Conservation (phyloP, 1,140 invertebrate genomes). For the Drosophila punjabiensis region DNA sequence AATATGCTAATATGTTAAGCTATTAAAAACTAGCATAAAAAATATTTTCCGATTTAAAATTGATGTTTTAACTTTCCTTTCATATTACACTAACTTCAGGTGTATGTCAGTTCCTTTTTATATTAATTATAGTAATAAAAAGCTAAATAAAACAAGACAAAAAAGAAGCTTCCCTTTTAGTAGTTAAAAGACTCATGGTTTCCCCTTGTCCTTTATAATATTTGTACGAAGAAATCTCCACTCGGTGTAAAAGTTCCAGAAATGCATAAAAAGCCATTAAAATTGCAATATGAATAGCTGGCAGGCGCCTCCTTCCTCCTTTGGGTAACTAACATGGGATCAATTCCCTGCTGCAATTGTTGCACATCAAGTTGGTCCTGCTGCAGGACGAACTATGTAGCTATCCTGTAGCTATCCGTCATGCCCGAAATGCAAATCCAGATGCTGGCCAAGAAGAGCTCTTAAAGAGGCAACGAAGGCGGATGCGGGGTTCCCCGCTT, state of each 20-base stretch:
- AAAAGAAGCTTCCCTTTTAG: not conserved
- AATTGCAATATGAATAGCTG: conserved; percentile 31
- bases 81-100: too few species aligned
- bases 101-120: too few species aligned
- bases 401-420: conserved; percentile 37
- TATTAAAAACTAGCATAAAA: too few species aligned
- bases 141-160: not conserved
- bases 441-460: conserved; percentile 23
- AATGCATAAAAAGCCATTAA: conserved; percentile 13
- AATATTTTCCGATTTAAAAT: not conserved
- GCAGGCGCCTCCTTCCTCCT: not conserved
- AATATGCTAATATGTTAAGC: too few species aligned
- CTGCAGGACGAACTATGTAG: conserved; percentile 18
- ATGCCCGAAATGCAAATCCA: conserved; percentile 65
- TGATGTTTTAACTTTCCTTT: not conserved
- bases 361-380: conserved; percentile 40
- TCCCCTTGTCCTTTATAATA: not conserved
- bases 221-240: not conserved
- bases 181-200: not conserved
- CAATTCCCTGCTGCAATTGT: conserved; percentile 43
- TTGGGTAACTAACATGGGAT: conserved; percentile 7
- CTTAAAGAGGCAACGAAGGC: conserved; percentile 9
- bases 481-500: not conserved
- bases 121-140: not conserved
- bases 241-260: not conserved